Evolutionary conservation across 2,888 invertebrate genomes (phyloP), one percentile per base, ranked within the genome.

Genomic region (Miltochrista miniata): DNA sequence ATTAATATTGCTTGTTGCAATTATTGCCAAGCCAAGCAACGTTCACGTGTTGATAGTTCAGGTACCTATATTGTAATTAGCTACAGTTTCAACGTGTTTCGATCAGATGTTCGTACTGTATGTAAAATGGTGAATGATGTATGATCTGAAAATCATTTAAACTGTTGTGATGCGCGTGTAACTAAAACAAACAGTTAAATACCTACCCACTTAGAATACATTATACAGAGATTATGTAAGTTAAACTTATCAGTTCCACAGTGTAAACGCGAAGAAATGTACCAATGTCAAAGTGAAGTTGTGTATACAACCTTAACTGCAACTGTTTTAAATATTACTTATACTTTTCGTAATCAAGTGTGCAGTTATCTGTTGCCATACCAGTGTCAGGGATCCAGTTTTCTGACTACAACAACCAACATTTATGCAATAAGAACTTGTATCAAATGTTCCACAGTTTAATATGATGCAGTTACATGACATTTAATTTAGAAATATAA

Each of bases 381-480:
- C 56, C 44, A 59, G 52, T 53, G 52, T 37, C 43, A 34, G 31
- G 35, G 7, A 45, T 45, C 55, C 39, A 48, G 62, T 57, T 61
- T 51, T 57, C 48, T 18, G 15, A 42, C 36, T 12, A 13, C 5
- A 24, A 24, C 38, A 29, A 42, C 7, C 34, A 18, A 48, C 46
- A 37, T 33, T 24, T 13, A 14, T 13, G 37, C 5, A 34, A 35
- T 48, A 52, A 30, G 41, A 35, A 40, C 37, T 37, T 12, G 15
- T 24, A 24, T 24, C 12, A 13, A 44, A 42, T 33, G 15, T 42
- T 13, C 36, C 5, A 36, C 36, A 15, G 2, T 36, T 10, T 36
- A 15, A 15, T 42, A n/a, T 42, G 9, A 18, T 15, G 15, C 11
- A 33, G 33, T 42, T 42, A 15, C 15, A n/a, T 43, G 1, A 34